phyloP scores from a whole-genome alignment of 2,113 vertebrate species.

The Rhegmatorhina hoffmannsi region DNA sequence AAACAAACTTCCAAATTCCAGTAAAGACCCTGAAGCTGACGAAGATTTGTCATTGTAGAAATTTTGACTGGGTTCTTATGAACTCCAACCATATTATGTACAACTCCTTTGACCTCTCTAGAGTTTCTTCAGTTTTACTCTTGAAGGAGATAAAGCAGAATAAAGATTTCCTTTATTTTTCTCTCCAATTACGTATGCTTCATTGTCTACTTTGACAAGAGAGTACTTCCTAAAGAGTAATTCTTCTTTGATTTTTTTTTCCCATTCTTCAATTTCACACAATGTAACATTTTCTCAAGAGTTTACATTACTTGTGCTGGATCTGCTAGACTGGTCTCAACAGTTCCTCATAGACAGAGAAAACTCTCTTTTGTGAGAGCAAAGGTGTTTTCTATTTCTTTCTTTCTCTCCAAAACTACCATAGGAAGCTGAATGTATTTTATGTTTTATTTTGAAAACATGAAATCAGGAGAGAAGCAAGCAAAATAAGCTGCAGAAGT shows the following conservation, averaged over 20 bases:
- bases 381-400: background rate
- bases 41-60: background rate
- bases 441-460: background rate
- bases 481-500: background rate
- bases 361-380: background rate
- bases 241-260: conserved; percentile 2
- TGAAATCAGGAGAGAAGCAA: background rate
- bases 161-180: background rate
- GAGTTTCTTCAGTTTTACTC: background rate
- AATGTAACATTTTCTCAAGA: background rate
- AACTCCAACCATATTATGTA: background rate
- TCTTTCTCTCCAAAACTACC: background rate
- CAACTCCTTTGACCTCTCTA: background rate
- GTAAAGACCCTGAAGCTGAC: background rate
- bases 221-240: background rate
- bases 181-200: background rate
- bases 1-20: background rate
- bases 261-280: background rate
- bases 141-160: background rate
- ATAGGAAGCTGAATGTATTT: background rate
- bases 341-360: background rate
- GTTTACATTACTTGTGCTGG: background rate
- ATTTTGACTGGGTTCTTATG: background rate
- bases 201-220: background rate
- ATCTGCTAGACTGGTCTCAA: background rate